Conservation (phyloP, 1,140 invertebrate species). For the Bombus pascuorum region DNA sequence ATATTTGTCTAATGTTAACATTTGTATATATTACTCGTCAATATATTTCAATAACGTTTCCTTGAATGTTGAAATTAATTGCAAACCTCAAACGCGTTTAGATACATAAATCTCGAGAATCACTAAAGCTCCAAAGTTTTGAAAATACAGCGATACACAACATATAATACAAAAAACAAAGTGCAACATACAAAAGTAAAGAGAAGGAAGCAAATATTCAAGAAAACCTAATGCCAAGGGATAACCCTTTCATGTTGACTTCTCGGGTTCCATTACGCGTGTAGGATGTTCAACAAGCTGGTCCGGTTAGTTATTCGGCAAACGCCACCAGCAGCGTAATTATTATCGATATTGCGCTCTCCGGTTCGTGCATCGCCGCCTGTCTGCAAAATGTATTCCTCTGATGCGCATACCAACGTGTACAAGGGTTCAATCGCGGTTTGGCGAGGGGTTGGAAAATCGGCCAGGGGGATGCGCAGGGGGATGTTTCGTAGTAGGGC, state of each 20-base stretch:
- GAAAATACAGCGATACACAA: too few species aligned
- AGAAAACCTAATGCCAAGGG: too few species aligned
- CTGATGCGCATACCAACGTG: slow-evolving; percentile 51
- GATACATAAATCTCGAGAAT: too few species aligned
- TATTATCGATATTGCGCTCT: slow-evolving; percentile 47
- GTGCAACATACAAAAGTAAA: too few species aligned
- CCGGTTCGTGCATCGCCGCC: slow-evolving; percentile 3
- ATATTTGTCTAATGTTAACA: too few species aligned
- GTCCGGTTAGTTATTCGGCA: slow-evolving; percentile 1
- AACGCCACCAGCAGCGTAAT: slow-evolving; percentile 16
- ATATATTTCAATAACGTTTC: too few species aligned
- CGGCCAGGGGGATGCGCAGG: slow-evolving; percentile 59
- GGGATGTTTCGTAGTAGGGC: slow-evolving; percentile 67
- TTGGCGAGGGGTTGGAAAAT: slow-evolving; percentile 69
- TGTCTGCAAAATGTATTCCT: slow-evolving; percentile 49
- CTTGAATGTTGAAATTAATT: too few species aligned
- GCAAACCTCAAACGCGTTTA: too few species aligned
- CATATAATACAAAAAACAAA: too few species aligned
- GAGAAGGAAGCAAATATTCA: neutral
- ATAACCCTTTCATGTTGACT: neutral
- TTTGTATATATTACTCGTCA: too few species aligned
- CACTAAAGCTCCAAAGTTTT: too few species aligned
- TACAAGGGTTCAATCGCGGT: slow-evolving; percentile 69
- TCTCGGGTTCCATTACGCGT: slow-evolving; percentile 11
- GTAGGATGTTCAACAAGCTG: neutral